These are phyloP conservation scores for Azorinus chamasolen DNA, from an alignment of 2,888 invertebrate genomes.

Conservation along the genomic window DNA sequence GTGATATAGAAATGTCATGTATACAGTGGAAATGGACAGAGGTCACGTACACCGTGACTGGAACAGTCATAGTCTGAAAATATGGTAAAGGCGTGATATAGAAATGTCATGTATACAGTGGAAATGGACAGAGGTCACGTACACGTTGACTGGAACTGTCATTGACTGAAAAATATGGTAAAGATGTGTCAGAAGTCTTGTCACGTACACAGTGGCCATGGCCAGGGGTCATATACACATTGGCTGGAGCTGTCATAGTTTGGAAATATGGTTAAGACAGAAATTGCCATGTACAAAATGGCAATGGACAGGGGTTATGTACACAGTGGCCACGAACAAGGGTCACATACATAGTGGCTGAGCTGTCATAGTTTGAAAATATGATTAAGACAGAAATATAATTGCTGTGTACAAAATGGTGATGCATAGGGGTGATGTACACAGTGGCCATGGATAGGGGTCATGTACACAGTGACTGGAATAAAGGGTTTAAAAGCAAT, in stretches of 20 bases:
- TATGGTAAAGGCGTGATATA: no score
- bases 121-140: conserved; percentile 77
- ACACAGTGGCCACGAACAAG: conserved; percentile 65
- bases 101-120: no score
- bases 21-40: conserved; percentile 78
- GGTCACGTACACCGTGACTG: conserved; percentile 71
- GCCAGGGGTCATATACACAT: conserved; percentile 75
- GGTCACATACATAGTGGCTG: no score
- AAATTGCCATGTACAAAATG: no score
- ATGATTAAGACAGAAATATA: no score
- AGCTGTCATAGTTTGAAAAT: conserved; percentile 16
- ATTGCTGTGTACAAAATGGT: no score
- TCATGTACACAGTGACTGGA: conserved; percentile 12
- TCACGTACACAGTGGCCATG: no score
- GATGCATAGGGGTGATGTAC: conserved; percentile 77
- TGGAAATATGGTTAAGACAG: no score
- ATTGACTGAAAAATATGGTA: no score
- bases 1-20: no score
- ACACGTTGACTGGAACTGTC: conserved; percentile 56
- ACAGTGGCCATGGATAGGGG: conserved; percentile 63
- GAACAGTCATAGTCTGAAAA: conserved; percentile 19
- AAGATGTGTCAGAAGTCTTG: no score
- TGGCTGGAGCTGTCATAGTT: conserved; percentile 31
- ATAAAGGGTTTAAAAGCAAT: no score
- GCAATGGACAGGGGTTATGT: conserved; percentile 77